phyloP scores from a whole-genome alignment of 2,113 vertebrate species.

The Procapra przewalskii region DNA sequence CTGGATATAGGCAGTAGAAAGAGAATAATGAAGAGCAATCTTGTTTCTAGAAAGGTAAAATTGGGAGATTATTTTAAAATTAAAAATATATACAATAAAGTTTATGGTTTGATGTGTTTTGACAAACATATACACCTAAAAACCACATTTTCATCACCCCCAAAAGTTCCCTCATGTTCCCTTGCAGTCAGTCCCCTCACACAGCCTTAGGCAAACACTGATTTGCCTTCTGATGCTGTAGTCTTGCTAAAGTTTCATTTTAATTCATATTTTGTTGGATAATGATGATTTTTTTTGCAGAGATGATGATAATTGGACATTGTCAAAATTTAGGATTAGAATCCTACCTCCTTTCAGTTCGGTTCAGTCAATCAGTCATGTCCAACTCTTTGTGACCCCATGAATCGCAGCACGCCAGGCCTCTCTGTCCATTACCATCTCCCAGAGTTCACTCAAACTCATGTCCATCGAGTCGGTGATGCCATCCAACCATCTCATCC shows the following conservation, averaged over 20 bases:
- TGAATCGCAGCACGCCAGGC: too few species aligned
- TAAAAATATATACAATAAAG: neutral
- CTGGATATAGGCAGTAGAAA: neutral
- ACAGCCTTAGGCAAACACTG: neutral
- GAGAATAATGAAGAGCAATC: neutral
- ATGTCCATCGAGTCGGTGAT: accelerated
- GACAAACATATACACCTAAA: neutral
- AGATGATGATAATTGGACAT: slow-evolving; percentile 1
- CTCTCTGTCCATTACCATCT: too few species aligned
- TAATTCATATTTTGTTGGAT: slow-evolving; percentile 2
- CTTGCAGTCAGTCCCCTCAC: neutral
- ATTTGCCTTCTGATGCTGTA: neutral
- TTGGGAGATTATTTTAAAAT: neutral
- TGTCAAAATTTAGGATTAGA: neutral
- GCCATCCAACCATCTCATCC: too few species aligned
- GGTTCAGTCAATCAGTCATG: too few species aligned
- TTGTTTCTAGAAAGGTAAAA: slow-evolving; percentile 13
- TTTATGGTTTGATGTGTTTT: neutral
- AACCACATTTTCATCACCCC: neutral
- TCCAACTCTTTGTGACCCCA: too few species aligned
- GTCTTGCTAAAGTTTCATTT: slow-evolving; percentile 36
- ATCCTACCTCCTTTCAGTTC: neutral
- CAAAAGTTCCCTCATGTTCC: neutral
- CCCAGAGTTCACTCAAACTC: too few species aligned
- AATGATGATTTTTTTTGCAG: neutral